Evolutionary conservation across 2,797 vertebrate genomes (phyloP), one percentile per base, ranked within the genome.

Genomic region (Rhadinocentrus ornatus): DNA sequence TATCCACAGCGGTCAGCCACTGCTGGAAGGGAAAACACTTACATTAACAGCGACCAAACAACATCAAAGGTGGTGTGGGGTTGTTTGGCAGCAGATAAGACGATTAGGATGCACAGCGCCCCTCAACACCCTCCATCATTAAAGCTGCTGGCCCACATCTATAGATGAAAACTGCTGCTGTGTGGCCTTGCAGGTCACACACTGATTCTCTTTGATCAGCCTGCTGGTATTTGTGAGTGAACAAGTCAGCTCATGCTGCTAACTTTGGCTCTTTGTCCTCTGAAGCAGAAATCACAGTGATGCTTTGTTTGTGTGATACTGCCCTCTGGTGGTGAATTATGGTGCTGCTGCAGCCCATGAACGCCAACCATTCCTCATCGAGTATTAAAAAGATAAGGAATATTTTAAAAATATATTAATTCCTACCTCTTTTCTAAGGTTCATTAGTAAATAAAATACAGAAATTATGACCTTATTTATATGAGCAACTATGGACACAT

Each of bases 251-350:
- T 84, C 76, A 69, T 68, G 80, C 75, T 72, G 72, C 31, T 69
- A 69, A 80, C 67, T 70, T 70, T 37, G 50, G 6, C 58, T 79
- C 82, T 84, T 82, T 74, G 80, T 82, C 76, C 76, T 41, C 44
- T 74, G 75, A 34, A 34, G 29, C 15, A 54, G 4, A 31, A 6
- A 53, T 71, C 57, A 22, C 13, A 2, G 26, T 5, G 18, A 22
- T 52, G 66, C 18, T 71, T 75, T 34, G 62, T 84, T 9, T 75
- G 77, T 88, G 1, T 76, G 61, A 78, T 16, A 74, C 44, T 2
- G 50, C 89, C 88, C 81, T 84, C 92, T 91, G 86, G 76, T 91
- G 92, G 80, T 10, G 11, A 37, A 16, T 6, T 2, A 2, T 18
- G 37, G 44, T 22, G 11, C 62, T 72, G 56, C 53, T 2, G 1